Evolutionary conservation across 2,888 invertebrate genomes (phyloP).

Genomic region (Eupithecia inturbata): DNA sequence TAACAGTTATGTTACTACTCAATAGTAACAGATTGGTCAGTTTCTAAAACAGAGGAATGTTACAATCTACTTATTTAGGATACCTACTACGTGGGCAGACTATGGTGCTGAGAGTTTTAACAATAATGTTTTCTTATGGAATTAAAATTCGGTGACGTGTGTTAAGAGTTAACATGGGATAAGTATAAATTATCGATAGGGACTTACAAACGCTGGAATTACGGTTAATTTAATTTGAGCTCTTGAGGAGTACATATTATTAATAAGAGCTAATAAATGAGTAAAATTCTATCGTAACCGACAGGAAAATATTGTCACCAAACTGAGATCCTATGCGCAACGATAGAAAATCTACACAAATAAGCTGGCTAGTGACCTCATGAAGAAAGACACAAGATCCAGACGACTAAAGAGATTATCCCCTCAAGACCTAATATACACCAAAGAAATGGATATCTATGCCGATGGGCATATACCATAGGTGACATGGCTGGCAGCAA

Average conservation of each 20-base stretch:
- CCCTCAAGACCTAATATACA: too few relatives aligned
- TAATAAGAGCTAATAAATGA: too few relatives aligned
- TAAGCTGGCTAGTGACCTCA: too few relatives aligned
- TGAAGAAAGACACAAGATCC: too few relatives aligned
- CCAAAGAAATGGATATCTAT: not conserved
- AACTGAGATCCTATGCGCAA: not conserved
- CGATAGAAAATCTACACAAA: too few relatives aligned
- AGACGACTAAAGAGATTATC: too few relatives aligned
- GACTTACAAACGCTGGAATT: not conserved
- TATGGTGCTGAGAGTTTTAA: conserved; percentile 49
- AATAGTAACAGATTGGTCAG: conserved; percentile 17
- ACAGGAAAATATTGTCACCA: too few relatives aligned
- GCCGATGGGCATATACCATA: not conserved
- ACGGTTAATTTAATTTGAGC: not conserved
- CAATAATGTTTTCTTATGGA: conserved; percentile 59
- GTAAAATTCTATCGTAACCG: too few relatives aligned
- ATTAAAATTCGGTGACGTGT: conserved; percentile 56
- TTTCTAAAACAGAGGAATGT: conserved; percentile 30
- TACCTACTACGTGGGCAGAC: conserved; percentile 30
- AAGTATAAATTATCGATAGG: conserved; percentile 2
- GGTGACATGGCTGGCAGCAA: too few relatives aligned
- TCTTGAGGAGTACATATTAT: too few relatives aligned
- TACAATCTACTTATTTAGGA: conserved; percentile 11
- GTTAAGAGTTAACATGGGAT: conserved; percentile 31
- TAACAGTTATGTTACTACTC: conserved; percentile 23